These are phyloP conservation scores for Tribolium madens DNA, from an alignment of 1,140 invertebrate genomes.

Conservation along the genomic window DNA sequence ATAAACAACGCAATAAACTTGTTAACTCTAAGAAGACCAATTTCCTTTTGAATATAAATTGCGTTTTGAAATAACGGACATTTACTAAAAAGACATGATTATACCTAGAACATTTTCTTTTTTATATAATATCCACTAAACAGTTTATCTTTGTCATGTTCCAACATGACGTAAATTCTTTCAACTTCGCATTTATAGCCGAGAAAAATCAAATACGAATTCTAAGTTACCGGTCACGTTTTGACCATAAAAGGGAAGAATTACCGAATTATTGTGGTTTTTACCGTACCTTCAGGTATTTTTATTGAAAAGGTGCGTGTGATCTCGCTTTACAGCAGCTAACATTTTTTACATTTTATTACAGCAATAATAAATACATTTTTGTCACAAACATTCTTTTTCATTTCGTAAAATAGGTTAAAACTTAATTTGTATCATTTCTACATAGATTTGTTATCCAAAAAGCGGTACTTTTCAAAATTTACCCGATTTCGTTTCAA, in stretches of 20 bases:
- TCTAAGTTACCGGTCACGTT: constrained; percentile 34
- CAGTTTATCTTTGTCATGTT: background rate
- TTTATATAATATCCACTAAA: background rate
- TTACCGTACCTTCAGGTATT: constrained; percentile 29
- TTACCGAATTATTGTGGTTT: constrained; percentile 19
- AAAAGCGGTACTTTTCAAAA: constrained; percentile 23
- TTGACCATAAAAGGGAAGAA: constrained; percentile 39
- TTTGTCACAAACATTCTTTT: too few relatives aligned
- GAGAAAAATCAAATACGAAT: constrained; percentile 30
- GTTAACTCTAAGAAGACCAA: too few relatives aligned
- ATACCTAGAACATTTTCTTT: background rate
- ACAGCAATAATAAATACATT: background rate
- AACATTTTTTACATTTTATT: background rate
- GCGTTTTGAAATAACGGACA: too few relatives aligned
- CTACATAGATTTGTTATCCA: background rate
- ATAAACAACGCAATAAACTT: too few relatives aligned
- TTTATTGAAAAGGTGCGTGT: constrained; percentile 11
- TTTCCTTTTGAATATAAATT: too few relatives aligned
- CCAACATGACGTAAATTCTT: constrained; percentile 7
- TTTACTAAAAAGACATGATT: too few relatives aligned
- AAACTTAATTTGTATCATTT: background rate
- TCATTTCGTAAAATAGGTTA: too few relatives aligned
- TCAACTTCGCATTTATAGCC: background rate
- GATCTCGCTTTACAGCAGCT: background rate
- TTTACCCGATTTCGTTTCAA: too few relatives aligned